Evolutionary conservation across 2,888 invertebrate genomes (phyloP), one percentile per base, ranked within the genome.

Genomic region (Polia nebulosa): DNA sequence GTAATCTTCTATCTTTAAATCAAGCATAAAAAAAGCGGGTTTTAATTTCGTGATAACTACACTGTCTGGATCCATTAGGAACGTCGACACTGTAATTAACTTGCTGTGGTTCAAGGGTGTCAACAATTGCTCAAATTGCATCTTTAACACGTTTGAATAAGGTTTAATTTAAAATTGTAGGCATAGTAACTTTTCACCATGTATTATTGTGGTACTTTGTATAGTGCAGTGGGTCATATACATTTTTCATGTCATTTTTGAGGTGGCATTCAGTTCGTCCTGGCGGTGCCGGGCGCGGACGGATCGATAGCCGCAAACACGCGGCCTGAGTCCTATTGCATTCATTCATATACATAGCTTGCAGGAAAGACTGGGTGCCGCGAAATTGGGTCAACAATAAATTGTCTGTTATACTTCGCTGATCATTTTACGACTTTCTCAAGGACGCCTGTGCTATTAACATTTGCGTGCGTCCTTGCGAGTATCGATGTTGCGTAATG

Each of bases 201-300:
- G 44, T 67, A 53, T 36, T 53, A 72, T 32, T 64, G 41, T 53
- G 51, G 41, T 66, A 63, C 58, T 67, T 49, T 58, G 61, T 77
- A 56, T 67, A 79, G 70, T 81, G 72, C 70, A 84, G 75, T 83
- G 72, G 80, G 75, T 77, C 74, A 72, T 84, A 82, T 86, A 86
- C 82, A 88, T 89, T 89, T 90, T 89, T 87, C 88, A 90, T 90
- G 90, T 86, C 87, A 89, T 91, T 91, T 91, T 90, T 89, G 82
- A 89, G 88, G 71, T 76, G 81, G 83, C 80, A 74, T 85, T 81
- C 44, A 76, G 75, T 60, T 85, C 85, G 91, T 89, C 89, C 94
- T 89, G 88, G 77, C 91, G 87, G 94, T 94, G 82, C 95, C 94
- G 89, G 93, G 91, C 92, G 90, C 95, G 84, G 84, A 7, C 8